Percentiles rank a stretch among this genome's conserved stretches.
Conservation (phyloP, 1,140 invertebrate genomes). For the Oedothorax gibbosus region DNA sequence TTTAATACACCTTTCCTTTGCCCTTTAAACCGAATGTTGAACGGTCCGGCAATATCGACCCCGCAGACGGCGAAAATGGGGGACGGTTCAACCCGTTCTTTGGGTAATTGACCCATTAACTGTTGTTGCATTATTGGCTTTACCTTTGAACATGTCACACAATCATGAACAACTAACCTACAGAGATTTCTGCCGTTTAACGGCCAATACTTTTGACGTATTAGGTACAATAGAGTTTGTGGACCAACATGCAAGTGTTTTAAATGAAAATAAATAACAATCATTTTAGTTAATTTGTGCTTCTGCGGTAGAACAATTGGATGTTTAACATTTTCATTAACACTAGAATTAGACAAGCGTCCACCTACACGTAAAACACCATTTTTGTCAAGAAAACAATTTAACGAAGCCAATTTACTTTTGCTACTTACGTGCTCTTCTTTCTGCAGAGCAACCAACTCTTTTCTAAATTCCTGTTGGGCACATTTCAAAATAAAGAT, state of each 20-base stretch:
- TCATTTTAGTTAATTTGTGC: neutral
- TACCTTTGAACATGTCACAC: neutral
- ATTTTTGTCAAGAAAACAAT: slow-evolving; percentile 17
- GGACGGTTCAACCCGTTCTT: neutral
- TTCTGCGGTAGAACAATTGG: slow-evolving; percentile 9
- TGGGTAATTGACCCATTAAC: slow-evolving; percentile 1
- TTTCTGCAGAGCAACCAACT: neutral
- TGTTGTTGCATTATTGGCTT: neutral
- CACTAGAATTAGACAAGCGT: neutral
- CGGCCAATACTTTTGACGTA: too few relatives aligned
- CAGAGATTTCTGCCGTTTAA: too few relatives aligned
- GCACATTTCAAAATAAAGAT: neutral
- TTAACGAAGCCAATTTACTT: neutral
- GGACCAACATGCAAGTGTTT: slow-evolving; percentile 9
- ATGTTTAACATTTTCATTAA: slow-evolving; percentile 20
- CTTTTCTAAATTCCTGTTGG: neutral
- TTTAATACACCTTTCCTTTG: neutral
- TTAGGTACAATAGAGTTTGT: too few relatives aligned
- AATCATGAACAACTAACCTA: too few relatives aligned
- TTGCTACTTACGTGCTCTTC: neutral
- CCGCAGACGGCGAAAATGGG: neutral
- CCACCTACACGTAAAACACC: slow-evolving; percentile 19
- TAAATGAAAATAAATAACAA: slow-evolving; percentile 17
- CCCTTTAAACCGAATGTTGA: neutral
- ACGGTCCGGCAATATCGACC: neutral